A percentile compares a stretch with the other conserved stretches of the same genome.
Evolutionary conservation across 2,113 vertebrate species (phyloP).

Genomic region (Leptodactylus fuscus): DNA sequence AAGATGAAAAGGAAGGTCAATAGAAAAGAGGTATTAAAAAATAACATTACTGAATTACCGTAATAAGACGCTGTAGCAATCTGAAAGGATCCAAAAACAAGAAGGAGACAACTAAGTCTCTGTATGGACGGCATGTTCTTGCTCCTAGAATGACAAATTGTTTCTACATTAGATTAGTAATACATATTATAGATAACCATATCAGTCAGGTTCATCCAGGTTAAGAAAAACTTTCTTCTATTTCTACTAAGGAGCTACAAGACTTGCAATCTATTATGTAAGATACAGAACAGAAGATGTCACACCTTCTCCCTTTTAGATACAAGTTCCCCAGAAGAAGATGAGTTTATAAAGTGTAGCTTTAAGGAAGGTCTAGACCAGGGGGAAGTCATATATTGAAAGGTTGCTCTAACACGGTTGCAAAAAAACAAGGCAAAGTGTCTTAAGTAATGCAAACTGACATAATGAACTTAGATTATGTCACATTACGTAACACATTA

Average conservation of each 20-base stretch:
- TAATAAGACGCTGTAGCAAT: constrained; percentile 26
- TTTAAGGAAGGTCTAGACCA: not conserved
- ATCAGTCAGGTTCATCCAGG: too few species aligned
- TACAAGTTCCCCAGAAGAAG: not conserved
- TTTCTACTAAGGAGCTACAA: not conserved
- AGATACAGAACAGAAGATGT: not conserved
- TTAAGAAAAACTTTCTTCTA: not conserved
- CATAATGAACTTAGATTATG: too few species aligned
- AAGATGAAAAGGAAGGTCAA: not conserved
- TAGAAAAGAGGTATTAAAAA: not conserved
- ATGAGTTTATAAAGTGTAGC: constrained; percentile 2
- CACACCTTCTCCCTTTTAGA: constrained; percentile 1
- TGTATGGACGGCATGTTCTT: constrained; percentile 16
- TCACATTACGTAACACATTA: too few species aligned
- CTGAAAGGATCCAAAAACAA: constrained; percentile 22
- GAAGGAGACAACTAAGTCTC: constrained; percentile 27
- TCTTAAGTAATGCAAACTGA: not conserved
- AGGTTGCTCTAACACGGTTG: not conserved
- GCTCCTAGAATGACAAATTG: not conserved
- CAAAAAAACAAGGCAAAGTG: not conserved
- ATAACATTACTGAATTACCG: constrained; percentile 10
- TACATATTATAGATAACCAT: too few species aligned
- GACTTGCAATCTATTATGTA: not conserved
- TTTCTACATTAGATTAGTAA: too few species aligned
- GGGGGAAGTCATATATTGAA: not conserved